phyloP scores from a whole-genome alignment of 2,888 invertebrate genomes.

The Iphiclides podalirius region DNA sequence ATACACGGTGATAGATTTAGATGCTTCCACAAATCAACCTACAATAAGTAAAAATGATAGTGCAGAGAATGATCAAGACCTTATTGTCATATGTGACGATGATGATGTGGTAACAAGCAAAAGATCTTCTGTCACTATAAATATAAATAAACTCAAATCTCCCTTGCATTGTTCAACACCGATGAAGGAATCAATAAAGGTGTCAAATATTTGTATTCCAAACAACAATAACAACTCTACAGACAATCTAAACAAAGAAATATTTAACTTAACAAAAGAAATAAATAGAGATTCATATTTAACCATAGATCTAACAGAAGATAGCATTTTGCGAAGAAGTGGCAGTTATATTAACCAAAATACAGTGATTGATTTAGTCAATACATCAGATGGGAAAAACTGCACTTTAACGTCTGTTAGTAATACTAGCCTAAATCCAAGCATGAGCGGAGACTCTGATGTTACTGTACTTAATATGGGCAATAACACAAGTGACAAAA shows the following conservation, averaged over 20 bases:
- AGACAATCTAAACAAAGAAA: slow-evolving; percentile 35
- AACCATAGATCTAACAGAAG: slow-evolving; percentile 62
- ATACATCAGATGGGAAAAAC: slow-evolving; percentile 40
- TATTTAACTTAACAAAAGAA: slow-evolving; percentile 45
- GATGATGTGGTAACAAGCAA: slow-evolving; percentile 32
- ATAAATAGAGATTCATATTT: slow-evolving; percentile 53
- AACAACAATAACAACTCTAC: slow-evolving; percentile 2
- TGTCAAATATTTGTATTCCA: not conserved
- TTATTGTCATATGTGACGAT: slow-evolving; percentile 42
- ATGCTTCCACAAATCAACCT: slow-evolving; percentile 24
- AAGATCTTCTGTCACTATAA: slow-evolving; percentile 17
- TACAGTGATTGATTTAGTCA: slow-evolving; percentile 50
- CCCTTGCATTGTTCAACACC: slow-evolving; percentile 55
- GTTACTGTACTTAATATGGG: slow-evolving; percentile 49
- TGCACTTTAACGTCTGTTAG: slow-evolving; percentile 43
- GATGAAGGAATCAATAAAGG: slow-evolving; percentile 23
- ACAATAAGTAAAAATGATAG: slow-evolving; percentile 21
- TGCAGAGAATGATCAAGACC: slow-evolving; percentile 12
- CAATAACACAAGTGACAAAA: slow-evolving; percentile 27
- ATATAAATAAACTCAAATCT: slow-evolving; percentile 29
- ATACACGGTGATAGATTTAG: slow-evolving; percentile 36
- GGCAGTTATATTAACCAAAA: slow-evolving; percentile 21
- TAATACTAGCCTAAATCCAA: slow-evolving; percentile 35
- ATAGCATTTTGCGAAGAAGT: slow-evolving; percentile 26
- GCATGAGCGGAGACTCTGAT: slow-evolving; percentile 61